These are phyloP conservation scores for Fulmarus glacialis DNA, from an alignment of 2,113 vertebrate genomes.

Conservation along the genomic window DNA sequence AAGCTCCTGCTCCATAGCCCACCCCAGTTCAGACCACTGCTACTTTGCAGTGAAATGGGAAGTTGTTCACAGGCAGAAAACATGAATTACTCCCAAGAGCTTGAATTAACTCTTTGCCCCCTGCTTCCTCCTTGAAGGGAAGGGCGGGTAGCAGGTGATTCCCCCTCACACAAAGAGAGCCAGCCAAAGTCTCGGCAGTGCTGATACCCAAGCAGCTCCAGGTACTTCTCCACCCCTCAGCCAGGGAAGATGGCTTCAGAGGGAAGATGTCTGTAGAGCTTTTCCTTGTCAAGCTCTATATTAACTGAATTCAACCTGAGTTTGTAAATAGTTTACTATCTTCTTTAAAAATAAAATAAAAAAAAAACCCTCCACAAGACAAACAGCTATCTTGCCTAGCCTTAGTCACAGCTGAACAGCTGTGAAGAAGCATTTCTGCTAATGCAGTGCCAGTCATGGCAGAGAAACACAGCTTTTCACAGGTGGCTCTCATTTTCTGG, in stretches of 20 bases:
- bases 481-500: slow-evolving; percentile 68
- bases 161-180: not conserved
- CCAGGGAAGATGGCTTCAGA: not conserved
- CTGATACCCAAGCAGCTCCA: not conserved
- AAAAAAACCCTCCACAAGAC: not conserved
- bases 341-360: not conserved
- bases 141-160: not conserved
- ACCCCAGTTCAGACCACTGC: not conserved
- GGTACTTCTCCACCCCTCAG: not conserved
- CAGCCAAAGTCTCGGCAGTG: not conserved
- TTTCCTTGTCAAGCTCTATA: not conserved
- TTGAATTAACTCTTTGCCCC: not conserved
- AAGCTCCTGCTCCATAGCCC: not conserved
- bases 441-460: not conserved
- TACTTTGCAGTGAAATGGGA: not conserved
- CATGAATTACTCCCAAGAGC: not conserved
- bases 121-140: not conserved
- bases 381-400: not conserved
- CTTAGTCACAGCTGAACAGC: slow-evolving; percentile 26
- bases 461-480: slow-evolving; percentile 7
- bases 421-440: slow-evolving; percentile 21
- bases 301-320: not conserved
- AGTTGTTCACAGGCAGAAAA: not conserved
- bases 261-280: not conserved
- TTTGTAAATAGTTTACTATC: slow-evolving; percentile 25